Conservation (phyloP, 2,797 vertebrate species). For the Discoglossus pictus region DNA sequence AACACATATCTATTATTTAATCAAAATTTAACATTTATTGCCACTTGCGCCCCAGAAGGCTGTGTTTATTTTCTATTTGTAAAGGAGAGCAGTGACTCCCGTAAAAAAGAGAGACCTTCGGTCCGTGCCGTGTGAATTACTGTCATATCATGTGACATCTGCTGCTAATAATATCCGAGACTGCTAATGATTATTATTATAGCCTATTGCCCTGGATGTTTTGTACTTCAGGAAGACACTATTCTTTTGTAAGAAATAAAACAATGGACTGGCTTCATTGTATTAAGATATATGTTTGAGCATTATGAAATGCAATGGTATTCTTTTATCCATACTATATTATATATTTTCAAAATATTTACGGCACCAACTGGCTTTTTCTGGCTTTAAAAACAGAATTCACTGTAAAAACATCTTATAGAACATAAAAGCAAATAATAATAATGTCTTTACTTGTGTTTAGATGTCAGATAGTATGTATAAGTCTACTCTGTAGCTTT, state of each 20-base stretch:
- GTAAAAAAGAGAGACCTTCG: conserved; percentile 67
- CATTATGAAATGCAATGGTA: conserved; percentile 20
- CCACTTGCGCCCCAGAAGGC: conserved; percentile 73
- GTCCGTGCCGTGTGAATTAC: conserved; percentile 69
- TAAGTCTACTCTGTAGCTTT: too few relatives aligned
- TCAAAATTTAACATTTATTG: conserved; percentile 92
- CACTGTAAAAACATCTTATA: too few relatives aligned
- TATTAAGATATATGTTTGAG: conserved; percentile 6
- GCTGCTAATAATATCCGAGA: conserved; percentile 74
- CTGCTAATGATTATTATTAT: conserved; percentile 64
- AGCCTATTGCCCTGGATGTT: conserved; percentile 55
- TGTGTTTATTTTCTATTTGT: conserved; percentile 87
- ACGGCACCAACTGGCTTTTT: too few relatives aligned
- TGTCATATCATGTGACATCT: conserved; percentile 69
- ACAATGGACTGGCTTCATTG: conserved; percentile 17
- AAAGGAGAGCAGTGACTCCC: conserved; percentile 69
- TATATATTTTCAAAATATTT: too few relatives aligned
- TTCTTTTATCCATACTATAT: too few relatives aligned
- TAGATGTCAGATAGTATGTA: too few relatives aligned
- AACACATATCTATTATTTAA: conserved; percentile 99
- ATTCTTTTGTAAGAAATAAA: conserved; percentile 57
- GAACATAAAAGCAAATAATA: too few relatives aligned
- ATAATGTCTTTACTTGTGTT: too few relatives aligned
- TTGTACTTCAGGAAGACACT: conserved; percentile 63
- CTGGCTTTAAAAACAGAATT: too few relatives aligned